Percentiles rank a stretch among this genome's conserved stretches.
Conservation (phyloP, 2,888 invertebrate genomes). For the Trichacis sp. region DNA sequence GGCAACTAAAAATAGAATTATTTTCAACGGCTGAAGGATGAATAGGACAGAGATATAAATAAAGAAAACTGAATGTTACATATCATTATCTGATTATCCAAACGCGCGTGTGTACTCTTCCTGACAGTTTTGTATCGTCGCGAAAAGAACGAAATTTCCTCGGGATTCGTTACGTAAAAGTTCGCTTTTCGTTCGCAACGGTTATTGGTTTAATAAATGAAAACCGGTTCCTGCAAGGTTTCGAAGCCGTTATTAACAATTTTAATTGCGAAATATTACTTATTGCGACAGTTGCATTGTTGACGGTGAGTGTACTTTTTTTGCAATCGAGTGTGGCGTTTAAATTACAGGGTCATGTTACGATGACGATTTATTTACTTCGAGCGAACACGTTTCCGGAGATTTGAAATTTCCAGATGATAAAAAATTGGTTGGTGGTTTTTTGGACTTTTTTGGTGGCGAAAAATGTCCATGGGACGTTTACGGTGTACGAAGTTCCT, state of each 20-base stretch:
- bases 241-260: background rate
- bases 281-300: background rate
- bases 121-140: background rate
- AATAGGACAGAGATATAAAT: slow-evolving; percentile 63
- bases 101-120: background rate
- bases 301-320: background rate
- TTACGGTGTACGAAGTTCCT: slow-evolving; percentile 70
- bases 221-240: background rate
- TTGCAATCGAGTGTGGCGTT: no score
- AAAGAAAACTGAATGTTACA: slow-evolving; percentile 48
- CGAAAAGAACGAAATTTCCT: background rate
- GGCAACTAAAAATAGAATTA: slow-evolving; percentile 60
- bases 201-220: no score
- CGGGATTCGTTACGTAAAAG: no score
- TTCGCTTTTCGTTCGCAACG: background rate
- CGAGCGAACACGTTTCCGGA: background rate
- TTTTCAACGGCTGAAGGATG: slow-evolving; percentile 60
- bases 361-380: no score
- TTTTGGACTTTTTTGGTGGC: slow-evolving; percentile 44
- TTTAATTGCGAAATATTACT: background rate
- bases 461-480: slow-evolving; percentile 42
- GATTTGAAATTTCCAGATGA: slow-evolving; percentile 49
- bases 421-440: slow-evolving; percentile 39
- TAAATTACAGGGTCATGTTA: no score
- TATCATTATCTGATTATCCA: slow-evolving; percentile 2